Evolutionary conservation across 2,888 invertebrate species (phyloP).

Genomic region (Hirtodrosophila cameraria): DNA sequence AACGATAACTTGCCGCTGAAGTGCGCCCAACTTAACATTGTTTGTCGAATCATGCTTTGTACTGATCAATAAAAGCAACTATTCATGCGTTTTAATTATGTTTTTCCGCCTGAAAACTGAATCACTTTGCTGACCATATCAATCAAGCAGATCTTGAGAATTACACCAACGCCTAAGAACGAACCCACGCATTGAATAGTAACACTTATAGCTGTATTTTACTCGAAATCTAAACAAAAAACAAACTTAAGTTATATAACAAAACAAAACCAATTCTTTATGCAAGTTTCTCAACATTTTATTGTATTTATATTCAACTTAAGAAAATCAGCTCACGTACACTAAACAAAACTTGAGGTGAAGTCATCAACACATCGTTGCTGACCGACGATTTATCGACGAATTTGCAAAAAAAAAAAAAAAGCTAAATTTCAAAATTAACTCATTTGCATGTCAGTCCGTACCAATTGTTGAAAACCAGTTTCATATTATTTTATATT

Average conservation of each 20-base stretch:
- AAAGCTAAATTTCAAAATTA: slow-evolving; percentile 63
- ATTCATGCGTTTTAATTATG: slow-evolving; percentile 34
- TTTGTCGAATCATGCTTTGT: not conserved
- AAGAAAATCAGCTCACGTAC: slow-evolving; percentile 53
- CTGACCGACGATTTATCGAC: slow-evolving; percentile 53
- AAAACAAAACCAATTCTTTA: slow-evolving; percentile 2
- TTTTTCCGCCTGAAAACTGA: slow-evolving; percentile 41
- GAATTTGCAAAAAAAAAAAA: slow-evolving; percentile 48
- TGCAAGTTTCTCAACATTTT: slow-evolving; percentile 6
- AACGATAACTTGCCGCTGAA: not conserved
- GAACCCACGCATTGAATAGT: not conserved
- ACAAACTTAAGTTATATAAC: not conserved
- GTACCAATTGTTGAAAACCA: slow-evolving; percentile 64
- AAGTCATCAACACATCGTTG: slow-evolving; percentile 65
- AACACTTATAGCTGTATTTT: slow-evolving; percentile 3
- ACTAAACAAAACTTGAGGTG: slow-evolving; percentile 53
- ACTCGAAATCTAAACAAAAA: not conserved
- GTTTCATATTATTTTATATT: slow-evolving; percentile 43
- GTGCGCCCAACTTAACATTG: slow-evolving; percentile 4
- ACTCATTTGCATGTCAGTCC: slow-evolving; percentile 68
- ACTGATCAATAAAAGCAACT: slow-evolving; percentile 5
- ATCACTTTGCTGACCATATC: slow-evolving; percentile 35
- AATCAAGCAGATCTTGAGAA: slow-evolving; percentile 16
- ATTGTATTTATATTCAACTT: slow-evolving; percentile 21
- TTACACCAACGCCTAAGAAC: slow-evolving; percentile 32